phyloP scores from a whole-genome alignment of 2,888 invertebrate species.

The Aphidoletes aphidimyza region DNA sequence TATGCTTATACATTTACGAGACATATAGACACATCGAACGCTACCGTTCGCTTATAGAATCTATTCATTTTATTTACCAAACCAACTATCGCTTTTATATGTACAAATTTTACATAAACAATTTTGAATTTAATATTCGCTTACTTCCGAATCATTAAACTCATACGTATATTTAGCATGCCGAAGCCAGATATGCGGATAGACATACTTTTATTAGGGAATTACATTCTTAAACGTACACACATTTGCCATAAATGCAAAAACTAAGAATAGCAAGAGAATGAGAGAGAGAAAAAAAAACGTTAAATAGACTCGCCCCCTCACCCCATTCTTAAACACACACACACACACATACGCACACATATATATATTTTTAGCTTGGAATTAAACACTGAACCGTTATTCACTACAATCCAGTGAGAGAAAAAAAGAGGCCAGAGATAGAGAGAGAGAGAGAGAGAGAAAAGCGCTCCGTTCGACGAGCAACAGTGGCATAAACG shows the following conservation, averaged over 20 bases:
- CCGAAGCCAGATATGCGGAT: constrained; percentile 24
- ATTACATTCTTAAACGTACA: constrained; percentile 49
- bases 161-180: constrained; percentile 15
- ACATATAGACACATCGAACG: constrained; percentile 40
- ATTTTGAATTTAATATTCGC: constrained; percentile 53
- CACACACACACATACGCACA: no score
- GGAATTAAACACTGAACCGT: no score
- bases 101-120: constrained; percentile 39
- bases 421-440: background rate
- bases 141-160: constrained; percentile 52
- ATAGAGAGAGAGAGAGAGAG: background rate
- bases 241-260: constrained; percentile 19
- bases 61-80: constrained; percentile 31
- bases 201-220: constrained; percentile 49
- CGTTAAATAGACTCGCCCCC: no score
- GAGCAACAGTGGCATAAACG: background rate
- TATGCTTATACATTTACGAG: constrained; percentile 50
- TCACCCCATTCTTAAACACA: no score
- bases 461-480: background rate
- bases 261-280: background rate
- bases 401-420: no score
- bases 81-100: constrained; percentile 34
- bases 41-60: background rate
- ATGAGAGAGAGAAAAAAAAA: background rate
- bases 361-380: no score